Percentiles rank a stretch among this genome's conserved stretches.
These are phyloP conservation scores for Heloderma charlesbogerti DNA, from an alignment of 2,113 vertebrate genomes.

Conservation along the genomic window DNA sequence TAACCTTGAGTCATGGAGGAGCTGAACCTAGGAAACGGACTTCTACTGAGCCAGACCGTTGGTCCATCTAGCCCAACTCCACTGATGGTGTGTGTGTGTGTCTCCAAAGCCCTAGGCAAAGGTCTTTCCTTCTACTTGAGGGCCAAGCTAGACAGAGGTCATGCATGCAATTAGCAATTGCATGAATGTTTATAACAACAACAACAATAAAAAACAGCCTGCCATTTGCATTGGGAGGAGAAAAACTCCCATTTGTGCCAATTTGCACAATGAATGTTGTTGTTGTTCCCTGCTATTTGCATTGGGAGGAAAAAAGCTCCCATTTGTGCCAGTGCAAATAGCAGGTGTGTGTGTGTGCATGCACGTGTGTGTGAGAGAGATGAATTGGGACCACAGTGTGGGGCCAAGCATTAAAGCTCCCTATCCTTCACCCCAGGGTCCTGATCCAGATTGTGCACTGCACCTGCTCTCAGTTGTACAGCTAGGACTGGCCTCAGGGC, in stretches of 20 bases:
- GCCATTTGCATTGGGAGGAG: too few species aligned
- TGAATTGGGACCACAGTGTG: background rate
- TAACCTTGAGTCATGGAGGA: background rate
- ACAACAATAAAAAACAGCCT: too few species aligned
- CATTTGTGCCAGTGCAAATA: background rate
- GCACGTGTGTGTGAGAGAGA: background rate
- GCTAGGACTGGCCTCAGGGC: too few species aligned
- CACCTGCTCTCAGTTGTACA: too few species aligned
- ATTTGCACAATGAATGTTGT: too few species aligned
- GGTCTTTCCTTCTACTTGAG: background rate
- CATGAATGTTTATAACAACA: too few species aligned
- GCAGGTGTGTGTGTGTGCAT: too few species aligned
- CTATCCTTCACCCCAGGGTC: background rate
- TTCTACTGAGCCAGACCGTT: background rate
- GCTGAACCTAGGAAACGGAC: too few species aligned
- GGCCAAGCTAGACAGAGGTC: background rate
- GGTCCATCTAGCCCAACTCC: background rate
- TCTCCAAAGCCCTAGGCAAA: background rate
- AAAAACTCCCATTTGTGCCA: too few species aligned
- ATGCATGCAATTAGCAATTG: background rate
- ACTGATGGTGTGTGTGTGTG: too few species aligned
- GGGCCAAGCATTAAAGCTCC: background rate
- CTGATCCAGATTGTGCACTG: background rate
- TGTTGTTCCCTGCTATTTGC: background rate
- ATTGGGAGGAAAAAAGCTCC: background rate